Conservation (phyloP, 2,113 vertebrate species). For the Bubalus kerabau region DNA sequence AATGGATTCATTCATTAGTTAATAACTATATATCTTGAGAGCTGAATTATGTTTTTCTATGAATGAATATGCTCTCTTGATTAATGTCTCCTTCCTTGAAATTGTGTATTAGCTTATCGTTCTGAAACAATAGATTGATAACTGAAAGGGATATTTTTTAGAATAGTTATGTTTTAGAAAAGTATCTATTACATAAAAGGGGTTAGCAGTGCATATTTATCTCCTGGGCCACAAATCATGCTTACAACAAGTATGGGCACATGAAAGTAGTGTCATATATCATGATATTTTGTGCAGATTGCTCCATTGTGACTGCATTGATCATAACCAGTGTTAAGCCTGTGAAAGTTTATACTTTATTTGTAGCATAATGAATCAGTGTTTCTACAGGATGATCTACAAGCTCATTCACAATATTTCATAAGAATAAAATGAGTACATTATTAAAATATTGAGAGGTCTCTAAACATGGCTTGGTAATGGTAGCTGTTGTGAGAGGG, state of each 20-base stretch:
- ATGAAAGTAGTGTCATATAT: not conserved
- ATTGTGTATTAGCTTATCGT: not conserved
- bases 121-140: not conserved
- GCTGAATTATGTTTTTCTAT: not conserved
- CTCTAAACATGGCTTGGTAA: not conserved
- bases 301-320: not conserved
- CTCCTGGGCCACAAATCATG: not conserved
- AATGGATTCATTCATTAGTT: not conserved
- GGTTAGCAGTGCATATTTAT: not conserved
- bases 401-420: not conserved
- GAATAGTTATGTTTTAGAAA: not conserved
- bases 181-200: not conserved
- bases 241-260: not conserved
- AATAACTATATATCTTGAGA: not conserved
- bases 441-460: not conserved
- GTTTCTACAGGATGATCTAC: not conserved
- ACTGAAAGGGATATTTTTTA: not conserved
- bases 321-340: not conserved
- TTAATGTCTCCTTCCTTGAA: not conserved
- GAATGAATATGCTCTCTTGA: not conserved
- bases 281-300: not conserved
- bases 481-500: too few relatives aligned
- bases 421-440: not conserved
- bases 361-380: not conserved
- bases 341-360: not conserved